Conservation (phyloP, 37 sponge, comb jelly and placozoan species). For the Lycopodina hypogea region DNA sequence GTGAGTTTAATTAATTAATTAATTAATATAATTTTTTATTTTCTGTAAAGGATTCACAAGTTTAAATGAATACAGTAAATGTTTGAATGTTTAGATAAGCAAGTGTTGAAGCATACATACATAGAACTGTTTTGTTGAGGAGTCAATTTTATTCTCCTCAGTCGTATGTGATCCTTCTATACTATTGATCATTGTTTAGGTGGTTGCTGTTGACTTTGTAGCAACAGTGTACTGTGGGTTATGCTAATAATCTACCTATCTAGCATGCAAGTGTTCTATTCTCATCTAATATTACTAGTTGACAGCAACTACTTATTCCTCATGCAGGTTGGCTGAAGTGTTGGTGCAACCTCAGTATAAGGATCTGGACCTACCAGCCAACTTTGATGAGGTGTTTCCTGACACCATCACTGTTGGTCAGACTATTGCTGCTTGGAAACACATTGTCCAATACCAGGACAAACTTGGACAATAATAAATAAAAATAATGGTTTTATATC, state of each 20-base stretch:
- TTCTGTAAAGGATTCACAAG: too few relatives aligned
- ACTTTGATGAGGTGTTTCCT: conserved; percentile 5
- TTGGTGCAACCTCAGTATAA: too few relatives aligned
- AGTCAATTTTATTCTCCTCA: too few relatives aligned
- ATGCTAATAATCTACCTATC: too few relatives aligned
- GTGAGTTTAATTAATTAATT: neutral
- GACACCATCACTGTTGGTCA: conserved; percentile 37
- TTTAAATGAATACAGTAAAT: neutral
- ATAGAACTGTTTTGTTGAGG: neutral
- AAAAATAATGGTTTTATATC: too few relatives aligned
- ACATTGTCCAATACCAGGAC: conserved; percentile 35
- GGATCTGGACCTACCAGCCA: neutral
- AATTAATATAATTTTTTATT: neutral
- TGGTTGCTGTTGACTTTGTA: too few relatives aligned
- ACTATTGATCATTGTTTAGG: too few relatives aligned
- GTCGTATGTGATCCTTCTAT: too few relatives aligned
- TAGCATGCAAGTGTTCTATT: too few relatives aligned
- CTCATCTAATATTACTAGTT: too few relatives aligned
- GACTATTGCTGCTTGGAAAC: conserved; percentile 53
- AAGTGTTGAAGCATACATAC: neutral
- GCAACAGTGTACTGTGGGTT: neutral
- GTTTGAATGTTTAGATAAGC: neutral
- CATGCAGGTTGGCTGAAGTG: too few relatives aligned
- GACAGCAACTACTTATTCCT: too few relatives aligned
- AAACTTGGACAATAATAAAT: neutral